Base-by-base conservation (phyloP, 2,888 invertebrate species). In the Folsomia manolachei region DNA sequence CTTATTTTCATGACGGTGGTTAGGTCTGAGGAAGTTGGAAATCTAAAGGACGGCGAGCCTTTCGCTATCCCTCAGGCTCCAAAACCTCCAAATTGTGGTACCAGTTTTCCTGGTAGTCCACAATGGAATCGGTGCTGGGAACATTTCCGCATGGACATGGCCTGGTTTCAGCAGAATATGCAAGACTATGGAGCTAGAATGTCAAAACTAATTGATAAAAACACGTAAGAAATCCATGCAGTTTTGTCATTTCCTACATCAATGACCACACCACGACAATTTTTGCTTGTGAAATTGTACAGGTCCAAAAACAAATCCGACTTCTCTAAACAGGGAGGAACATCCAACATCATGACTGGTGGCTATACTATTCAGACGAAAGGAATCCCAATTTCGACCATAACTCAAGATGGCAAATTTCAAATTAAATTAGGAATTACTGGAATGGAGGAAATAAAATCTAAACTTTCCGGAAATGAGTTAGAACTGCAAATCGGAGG, bases 91-190 rank as follows among this genome's bases (percentile, higher is more conserved):
- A 63, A 70, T 53, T 76, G 76, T 21, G 62, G 26, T 21, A 60
- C 18, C 1, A 65, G 19, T 27, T 74, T 74, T 62, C 74, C 74
- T 25, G 74, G 74, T 4, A 76, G 69, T 23, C 73, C 73, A 9
- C 65, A 53, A 24, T 76, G 74, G 74, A 74, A 71, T 56, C 61
- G 69, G 7, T 76, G 76, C 51, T 76, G 74, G 71, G 71, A 25
- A n/a, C 65, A 64, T 27, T 76, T 74, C 24, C 27, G 53, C n/a
- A 25, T 39, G 19, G 70, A 73, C n/a, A 76, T 74, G 72, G 68
- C 69, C 23, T 27, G 21, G 23, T 76, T 72, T 51, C 69, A 72
- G 2, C 62, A 56, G 1, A 11, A 53, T 1, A 63, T 74, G 70
- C 71, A 71, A 52, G 70, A 66, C 1, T 71, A 71, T n/a, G n/a